Evolutionary conservation across 2,888 invertebrate species (phyloP).

Genomic region (Anoplius nigerrimus): DNA sequence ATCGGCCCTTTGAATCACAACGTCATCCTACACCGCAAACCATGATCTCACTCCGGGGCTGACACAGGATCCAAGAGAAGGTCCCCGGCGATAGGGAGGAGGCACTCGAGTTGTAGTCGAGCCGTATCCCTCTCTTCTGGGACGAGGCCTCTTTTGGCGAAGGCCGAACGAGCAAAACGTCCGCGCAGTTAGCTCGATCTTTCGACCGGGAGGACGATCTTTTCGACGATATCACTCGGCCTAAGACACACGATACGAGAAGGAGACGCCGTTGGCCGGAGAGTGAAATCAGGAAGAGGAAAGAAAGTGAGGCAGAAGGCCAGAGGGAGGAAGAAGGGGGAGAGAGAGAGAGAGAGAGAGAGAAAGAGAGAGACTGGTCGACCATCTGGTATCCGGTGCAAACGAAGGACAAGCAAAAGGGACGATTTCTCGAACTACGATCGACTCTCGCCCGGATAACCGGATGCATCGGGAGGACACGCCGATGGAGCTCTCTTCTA

Average conservation of each 20-base stretch:
- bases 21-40: constrained; percentile 58
- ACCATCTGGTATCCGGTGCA: constrained; percentile 3
- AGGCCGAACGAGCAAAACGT: constrained; percentile 25
- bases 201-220: constrained; percentile 24
- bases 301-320: not conserved
- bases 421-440: constrained; percentile 4
- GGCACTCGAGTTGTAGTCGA: constrained; percentile 34
- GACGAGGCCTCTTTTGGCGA: constrained; percentile 25
- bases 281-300: not conserved
- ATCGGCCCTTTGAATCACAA: constrained; percentile 52
- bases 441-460: not conserved
- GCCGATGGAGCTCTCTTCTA: too few relatives aligned
- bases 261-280: not conserved
- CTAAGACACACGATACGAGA: constrained; percentile 36
- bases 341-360: not conserved
- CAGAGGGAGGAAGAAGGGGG: not conserved
- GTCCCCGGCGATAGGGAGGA: constrained; percentile 27
- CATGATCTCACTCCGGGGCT: constrained; percentile 51
- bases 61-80: constrained; percentile 55
- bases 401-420: not conserved
- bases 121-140: constrained; percentile 22
- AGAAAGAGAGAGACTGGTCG: not conserved
- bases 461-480: too few relatives aligned
- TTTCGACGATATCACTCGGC: constrained; percentile 24
- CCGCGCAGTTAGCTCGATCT: constrained; percentile 28